Percentiles rank a stretch among this genome's conserved stretches.
These are phyloP conservation scores for Euclidia mi DNA, from an alignment of 2,888 invertebrate species.

Conservation along the genomic window DNA sequence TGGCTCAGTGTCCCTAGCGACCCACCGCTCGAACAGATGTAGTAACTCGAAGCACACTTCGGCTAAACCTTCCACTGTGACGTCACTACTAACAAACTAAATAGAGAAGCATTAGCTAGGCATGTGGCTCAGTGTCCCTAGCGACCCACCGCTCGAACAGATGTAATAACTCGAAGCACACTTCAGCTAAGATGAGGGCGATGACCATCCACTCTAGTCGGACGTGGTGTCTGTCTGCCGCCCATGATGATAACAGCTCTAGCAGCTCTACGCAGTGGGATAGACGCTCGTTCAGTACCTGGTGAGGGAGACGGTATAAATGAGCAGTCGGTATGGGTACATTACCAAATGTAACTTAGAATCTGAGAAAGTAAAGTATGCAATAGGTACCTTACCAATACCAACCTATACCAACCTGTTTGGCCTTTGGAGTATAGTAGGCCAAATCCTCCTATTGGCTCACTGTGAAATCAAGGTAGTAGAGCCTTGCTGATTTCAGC, in stretches of 20 bases:
- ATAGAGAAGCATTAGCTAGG: not conserved
- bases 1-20: not conserved
- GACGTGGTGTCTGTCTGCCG: constrained; percentile 97
- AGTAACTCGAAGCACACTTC: constrained; percentile 97
- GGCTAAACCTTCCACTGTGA: constrained; percentile 79
- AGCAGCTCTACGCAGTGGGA: constrained; percentile 98
- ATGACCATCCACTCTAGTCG: constrained; percentile 99
- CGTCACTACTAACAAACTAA: not conserved
- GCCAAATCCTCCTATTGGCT: too few species aligned
- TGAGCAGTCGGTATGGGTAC: too few species aligned
- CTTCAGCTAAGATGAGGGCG: constrained; percentile 98
- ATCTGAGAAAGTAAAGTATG: too few species aligned
- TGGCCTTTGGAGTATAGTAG: too few species aligned
- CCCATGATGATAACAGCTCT: constrained; percentile 96
- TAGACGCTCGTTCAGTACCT: constrained; percentile 98
- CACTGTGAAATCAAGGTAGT: too few species aligned
- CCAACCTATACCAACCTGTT: too few species aligned
- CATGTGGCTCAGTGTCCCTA: not conserved
- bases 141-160: constrained; percentile 91
- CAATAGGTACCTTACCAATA: too few species aligned
- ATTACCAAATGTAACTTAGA: too few species aligned
- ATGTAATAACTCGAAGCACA: constrained; percentile 95
- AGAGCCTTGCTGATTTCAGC: too few species aligned
- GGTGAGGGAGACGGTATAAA: too few species aligned
- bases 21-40: constrained; percentile 93